Base-by-base conservation (phyloP, 2,113 vertebrate species). In the Clarias gariepinus region DNA sequence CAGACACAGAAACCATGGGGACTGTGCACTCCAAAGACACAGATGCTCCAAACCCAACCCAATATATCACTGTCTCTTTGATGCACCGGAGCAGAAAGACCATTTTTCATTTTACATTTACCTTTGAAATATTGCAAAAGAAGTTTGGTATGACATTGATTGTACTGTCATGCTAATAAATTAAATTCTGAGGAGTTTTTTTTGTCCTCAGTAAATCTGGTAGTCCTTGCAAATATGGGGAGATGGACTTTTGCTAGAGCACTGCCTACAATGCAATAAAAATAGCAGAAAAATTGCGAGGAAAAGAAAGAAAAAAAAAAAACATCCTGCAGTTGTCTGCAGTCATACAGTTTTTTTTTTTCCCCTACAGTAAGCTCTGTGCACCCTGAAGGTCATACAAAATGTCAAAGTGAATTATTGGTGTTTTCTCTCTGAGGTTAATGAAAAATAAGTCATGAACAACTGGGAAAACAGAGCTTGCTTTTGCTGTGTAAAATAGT, bases 401-500 rank as follows among this genome's bases (percentile, higher is more conserved):
- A 90, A 89, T 89, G 87, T 87, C 87, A 90, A 64, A 55, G 85
- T 90, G 89, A 90, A 90, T 89, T 90, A 90, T 88, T 87, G 86
- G 86, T 89, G 83, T 89, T 89, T 89, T 88, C 84, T 88, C 41
- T 78, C 47, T 79, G 79, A 89, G 84, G 86, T 82, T 90, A 90
- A 90, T 90, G 84, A 88, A 89, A 90, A 74, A 88, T 61, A 85
- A 87, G 82, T 64, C 57, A 68, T 47, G 58, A 86, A 86, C 76
- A 85, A 86, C 82, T 76, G 68, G 86, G 82, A 88, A 86, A 86
- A 60, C 41, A 25, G 60, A 84, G 80, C 55, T 57, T 36, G 52
- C 33, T 61, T 66, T 60, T 25, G 41, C 66, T 76, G 78, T 64
- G 66, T 69, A 82, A 85, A 81, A 89, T 61, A 88, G 61, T 33